These are phyloP conservation scores for Echinometra lucunter DNA, from an alignment of 53 echinoderm and acorn worm species.

Conservation along the genomic window DNA sequence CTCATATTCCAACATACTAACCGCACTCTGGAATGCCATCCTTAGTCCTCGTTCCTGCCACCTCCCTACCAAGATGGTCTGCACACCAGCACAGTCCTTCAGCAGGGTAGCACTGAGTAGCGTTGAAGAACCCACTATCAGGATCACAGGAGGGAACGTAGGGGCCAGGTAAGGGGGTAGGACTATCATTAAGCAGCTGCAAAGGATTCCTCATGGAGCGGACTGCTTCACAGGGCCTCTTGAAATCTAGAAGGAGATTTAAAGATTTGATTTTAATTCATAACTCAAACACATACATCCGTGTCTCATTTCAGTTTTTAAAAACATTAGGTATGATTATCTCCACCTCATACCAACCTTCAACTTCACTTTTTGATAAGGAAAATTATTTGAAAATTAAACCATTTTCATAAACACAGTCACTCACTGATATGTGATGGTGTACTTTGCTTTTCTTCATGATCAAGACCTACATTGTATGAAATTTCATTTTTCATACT, in stretches of 20 bases:
- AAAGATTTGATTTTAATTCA: too few species aligned
- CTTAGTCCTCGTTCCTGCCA: constrained; percentile 45
- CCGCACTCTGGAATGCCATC: constrained; percentile 65
- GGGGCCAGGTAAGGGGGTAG: background rate
- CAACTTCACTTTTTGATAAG: too few species aligned
- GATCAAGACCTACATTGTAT: too few species aligned
- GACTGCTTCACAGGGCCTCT: constrained; percentile 47
- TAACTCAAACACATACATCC: background rate
- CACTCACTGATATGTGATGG: too few species aligned
- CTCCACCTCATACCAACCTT: too few species aligned
- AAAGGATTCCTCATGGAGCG: constrained; percentile 14
- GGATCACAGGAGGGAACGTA: constrained; percentile 64
- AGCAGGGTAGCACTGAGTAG: constrained; percentile 73
- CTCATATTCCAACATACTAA: constrained; percentile 15
- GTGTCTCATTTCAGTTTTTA: background rate
- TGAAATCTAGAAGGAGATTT: constrained; percentile 28
- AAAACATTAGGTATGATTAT: background rate
- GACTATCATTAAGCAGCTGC: constrained; percentile 22
- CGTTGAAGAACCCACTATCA: constrained; percentile 70
- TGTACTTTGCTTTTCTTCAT: too few species aligned
- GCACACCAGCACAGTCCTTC: constrained; percentile 74
- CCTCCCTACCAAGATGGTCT: constrained; percentile 67
- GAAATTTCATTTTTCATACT: too few species aligned
- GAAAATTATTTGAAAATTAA: too few species aligned
- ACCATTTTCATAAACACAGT: too few species aligned